phyloP scores from a whole-genome alignment of 2,113 vertebrate species.

The Phylloscopus trochilus region DNA sequence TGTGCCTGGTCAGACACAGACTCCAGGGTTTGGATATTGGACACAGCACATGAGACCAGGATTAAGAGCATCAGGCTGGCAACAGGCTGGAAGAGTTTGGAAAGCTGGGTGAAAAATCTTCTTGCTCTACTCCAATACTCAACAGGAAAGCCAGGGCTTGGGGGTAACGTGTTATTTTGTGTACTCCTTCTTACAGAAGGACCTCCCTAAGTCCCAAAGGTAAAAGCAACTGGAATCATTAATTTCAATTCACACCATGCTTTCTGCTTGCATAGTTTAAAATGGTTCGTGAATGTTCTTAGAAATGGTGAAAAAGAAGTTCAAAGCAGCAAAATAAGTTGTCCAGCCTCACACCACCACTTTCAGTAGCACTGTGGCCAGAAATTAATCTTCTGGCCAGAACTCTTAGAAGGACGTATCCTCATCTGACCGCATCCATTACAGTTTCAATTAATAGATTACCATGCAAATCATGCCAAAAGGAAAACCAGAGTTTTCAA shows the following conservation, averaged over 20 bases:
- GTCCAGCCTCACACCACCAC: background rate
- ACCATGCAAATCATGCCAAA: background rate
- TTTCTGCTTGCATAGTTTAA: background rate
- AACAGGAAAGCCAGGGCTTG: background rate
- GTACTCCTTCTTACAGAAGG: background rate
- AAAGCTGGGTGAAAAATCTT: background rate
- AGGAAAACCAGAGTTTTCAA: constrained; percentile 8
- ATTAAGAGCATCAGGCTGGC: background rate
- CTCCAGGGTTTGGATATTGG: background rate
- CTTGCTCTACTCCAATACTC: background rate
- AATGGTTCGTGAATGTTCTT: background rate
- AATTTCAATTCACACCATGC: background rate
- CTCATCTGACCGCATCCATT: constrained; percentile 2
- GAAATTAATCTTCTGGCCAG: constrained; percentile 21
- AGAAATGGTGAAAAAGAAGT: background rate
- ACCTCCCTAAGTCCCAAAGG: background rate
- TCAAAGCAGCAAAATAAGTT: background rate
- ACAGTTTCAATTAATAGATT: constrained; percentile 16
- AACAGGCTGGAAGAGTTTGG: background rate
- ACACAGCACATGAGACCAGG: background rate
- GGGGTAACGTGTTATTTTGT: background rate
- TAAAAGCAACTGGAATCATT: background rate
- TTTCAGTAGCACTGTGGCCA: background rate
- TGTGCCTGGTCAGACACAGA: background rate
- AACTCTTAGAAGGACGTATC: background rate